These are phyloP conservation scores for Peromyscus leucopus DNA, from an alignment of 2,113 vertebrate species.

Conservation along the genomic window DNA sequence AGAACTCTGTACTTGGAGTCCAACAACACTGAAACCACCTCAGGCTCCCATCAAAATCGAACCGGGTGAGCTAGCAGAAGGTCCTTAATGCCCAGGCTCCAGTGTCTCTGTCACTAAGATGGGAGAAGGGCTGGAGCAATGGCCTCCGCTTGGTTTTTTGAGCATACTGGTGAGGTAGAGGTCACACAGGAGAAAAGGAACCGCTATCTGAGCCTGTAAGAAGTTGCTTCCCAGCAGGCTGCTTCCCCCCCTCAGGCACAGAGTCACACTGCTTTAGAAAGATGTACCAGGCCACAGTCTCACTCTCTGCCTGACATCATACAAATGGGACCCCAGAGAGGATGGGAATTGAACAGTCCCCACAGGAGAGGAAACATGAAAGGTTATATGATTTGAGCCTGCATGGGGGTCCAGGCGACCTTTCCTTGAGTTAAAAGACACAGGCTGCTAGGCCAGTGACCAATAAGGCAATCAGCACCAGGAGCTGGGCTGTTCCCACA, in stretches of 20 bases:
- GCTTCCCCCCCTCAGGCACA: not conserved
- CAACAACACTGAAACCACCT: not conserved
- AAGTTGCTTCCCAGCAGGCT: not conserved
- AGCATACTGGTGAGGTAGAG: not conserved
- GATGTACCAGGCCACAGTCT: not conserved
- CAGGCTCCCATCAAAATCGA: not conserved
- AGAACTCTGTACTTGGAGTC: not conserved
- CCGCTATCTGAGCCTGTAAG: not conserved
- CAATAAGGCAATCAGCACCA: not conserved
- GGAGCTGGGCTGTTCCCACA: constrained; percentile 3
- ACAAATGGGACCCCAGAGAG: constrained; percentile 64
- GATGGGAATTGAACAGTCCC: constrained; percentile 54
- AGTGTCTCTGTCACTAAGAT: not conserved
- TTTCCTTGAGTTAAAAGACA: constrained; percentile 68
- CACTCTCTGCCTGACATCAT: constrained; percentile 45
- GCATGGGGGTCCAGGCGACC: constrained; percentile 38
- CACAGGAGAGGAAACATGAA: constrained; percentile 66
- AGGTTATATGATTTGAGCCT: constrained; percentile 68
- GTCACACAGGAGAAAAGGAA: not conserved
- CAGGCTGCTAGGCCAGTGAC: constrained; percentile 41
- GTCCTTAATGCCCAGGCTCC: not conserved
- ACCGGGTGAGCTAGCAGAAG: not conserved
- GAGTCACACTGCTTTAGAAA: constrained; percentile 43
- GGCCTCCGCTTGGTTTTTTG: not conserved
- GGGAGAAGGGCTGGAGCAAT: not conserved